phyloP scores from a whole-genome alignment of 2,888 invertebrate genomes.

The Xestia sexstrigata region DNA sequence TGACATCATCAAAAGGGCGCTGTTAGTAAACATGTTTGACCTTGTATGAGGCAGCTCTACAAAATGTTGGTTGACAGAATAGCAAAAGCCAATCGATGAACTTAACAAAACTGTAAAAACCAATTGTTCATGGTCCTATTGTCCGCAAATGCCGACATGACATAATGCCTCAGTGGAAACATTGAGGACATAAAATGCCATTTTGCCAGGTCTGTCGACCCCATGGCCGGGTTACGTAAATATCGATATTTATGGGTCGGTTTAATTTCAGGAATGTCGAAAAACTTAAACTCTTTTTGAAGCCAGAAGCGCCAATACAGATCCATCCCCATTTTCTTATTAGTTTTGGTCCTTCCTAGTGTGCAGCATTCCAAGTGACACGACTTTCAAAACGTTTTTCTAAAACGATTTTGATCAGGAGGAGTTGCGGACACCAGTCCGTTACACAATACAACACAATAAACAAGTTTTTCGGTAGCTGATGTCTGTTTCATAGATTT shows the following conservation, averaged over 20 bases:
- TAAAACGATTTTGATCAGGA: background rate
- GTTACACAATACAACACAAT: too few relatives aligned
- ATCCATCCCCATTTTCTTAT: background rate
- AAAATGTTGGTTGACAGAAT: background rate
- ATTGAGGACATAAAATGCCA: background rate
- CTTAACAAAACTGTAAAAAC: background rate
- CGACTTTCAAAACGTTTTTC: background rate
- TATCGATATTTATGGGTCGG: background rate
- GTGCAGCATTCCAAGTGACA: background rate
- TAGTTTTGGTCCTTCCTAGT: background rate
- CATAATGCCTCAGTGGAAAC: background rate
- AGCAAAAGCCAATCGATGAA: background rate
- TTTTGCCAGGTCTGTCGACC: background rate
- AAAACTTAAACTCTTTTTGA: background rate
- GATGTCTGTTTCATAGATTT: background rate
- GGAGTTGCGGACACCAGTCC: too few relatives aligned
- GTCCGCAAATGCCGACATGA: background rate
- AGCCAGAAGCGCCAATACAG: background rate
- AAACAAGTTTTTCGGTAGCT: background rate
- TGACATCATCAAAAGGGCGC: background rate
- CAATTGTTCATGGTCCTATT: too few relatives aligned
- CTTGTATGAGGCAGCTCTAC: background rate
- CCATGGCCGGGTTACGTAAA: background rate
- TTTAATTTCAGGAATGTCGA: background rate
- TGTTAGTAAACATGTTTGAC: background rate